Evolutionary conservation across 1,140 invertebrate genomes (phyloP).

Genomic region (Episyrphus balteatus): DNA sequence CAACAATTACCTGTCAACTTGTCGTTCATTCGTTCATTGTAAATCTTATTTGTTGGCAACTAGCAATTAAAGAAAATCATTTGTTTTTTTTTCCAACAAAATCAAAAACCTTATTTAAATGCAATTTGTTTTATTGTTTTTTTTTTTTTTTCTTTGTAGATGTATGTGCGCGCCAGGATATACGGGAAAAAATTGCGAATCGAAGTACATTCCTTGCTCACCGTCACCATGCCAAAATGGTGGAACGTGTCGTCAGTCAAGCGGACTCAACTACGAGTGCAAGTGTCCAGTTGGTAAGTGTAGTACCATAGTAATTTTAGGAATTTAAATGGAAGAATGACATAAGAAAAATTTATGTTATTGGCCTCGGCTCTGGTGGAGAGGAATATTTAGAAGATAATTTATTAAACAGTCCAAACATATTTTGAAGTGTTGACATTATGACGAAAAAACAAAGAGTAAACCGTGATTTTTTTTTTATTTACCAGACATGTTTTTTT

Average conservation of each 20-base stretch:
- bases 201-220: constrained; percentile 78
- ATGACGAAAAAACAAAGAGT: too few relatives aligned
- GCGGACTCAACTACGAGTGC: constrained; percentile 70
- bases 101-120: neutral
- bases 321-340: neutral
- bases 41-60: too few relatives aligned
- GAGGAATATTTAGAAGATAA: too few relatives aligned
- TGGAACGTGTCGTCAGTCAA: constrained; percentile 64
- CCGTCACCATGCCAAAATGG: constrained; percentile 84
- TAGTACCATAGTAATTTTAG: constrained; percentile 1
- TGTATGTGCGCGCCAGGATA: constrained; percentile 81
- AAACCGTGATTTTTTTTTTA: too few relatives aligned
- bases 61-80: too few relatives aligned
- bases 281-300: constrained; percentile 76
- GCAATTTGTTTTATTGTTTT: constrained; percentile 4
- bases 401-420: neutral
- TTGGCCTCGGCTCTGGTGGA: too few relatives aligned
- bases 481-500: too few relatives aligned
- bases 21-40: too few relatives aligned
- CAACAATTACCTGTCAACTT: too few relatives aligned
- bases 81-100: too few relatives aligned
- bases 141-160: constrained; percentile 42
- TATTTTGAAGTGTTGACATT: neutral
- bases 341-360: neutral
- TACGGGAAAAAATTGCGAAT: constrained; percentile 83